These are phyloP conservation scores for Taurulus bubalis DNA, from an alignment of 2,113 vertebrate genomes.

Conservation along the genomic window DNA sequence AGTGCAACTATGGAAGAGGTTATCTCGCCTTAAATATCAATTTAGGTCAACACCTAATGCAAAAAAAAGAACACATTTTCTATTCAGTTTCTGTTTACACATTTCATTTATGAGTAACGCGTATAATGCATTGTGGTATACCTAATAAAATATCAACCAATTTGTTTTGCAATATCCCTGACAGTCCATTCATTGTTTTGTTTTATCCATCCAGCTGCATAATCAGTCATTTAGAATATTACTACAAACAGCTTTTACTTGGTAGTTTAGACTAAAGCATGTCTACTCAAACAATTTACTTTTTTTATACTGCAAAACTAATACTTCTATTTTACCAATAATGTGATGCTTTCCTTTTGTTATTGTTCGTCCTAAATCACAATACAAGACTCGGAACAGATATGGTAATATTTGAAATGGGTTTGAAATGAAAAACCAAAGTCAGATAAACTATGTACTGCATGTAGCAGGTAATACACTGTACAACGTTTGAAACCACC, in stretches of 20 bases:
- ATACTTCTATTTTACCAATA: neutral
- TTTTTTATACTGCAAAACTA: neutral
- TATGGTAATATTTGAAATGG: neutral
- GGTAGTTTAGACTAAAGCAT: neutral
- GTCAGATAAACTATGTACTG: neutral
- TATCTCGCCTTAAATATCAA: slow-evolving; percentile 17
- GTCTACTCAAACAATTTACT: neutral
- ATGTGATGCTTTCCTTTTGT: neutral
- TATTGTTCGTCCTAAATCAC: no score
- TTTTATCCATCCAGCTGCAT: slow-evolving; percentile 16
- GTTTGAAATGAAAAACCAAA: neutral
- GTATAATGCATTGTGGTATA: slow-evolving; percentile 10
- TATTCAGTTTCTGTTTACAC: neutral
- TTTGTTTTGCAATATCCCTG: slow-evolving; percentile 26
- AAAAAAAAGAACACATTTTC: slow-evolving; percentile 1
- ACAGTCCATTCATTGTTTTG: slow-evolving; percentile 28
- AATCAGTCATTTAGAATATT: slow-evolving; percentile 9
- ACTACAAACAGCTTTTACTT: slow-evolving; percentile 1
- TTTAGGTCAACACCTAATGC: slow-evolving; percentile 10
- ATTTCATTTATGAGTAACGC: slow-evolving; percentile 7
- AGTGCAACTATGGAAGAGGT: neutral
- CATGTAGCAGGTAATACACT: neutral
- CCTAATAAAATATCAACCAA: slow-evolving; percentile 8
- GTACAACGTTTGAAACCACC: neutral
- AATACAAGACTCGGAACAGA: neutral